Conservation (phyloP, 2,113 vertebrate species). For the Alethe diademata region DNA sequence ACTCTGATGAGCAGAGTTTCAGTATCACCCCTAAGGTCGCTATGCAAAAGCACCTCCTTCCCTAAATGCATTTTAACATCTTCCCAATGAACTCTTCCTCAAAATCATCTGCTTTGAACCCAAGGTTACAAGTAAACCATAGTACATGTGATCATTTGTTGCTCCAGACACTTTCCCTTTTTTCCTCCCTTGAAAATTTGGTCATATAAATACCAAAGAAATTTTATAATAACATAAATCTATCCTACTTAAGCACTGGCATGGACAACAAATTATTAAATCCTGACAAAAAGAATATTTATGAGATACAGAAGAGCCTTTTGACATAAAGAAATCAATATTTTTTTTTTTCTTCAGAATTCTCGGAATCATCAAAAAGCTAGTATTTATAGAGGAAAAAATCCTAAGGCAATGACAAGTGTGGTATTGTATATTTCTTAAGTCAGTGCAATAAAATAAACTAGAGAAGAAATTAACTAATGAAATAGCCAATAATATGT, state of each 20-base stretch:
- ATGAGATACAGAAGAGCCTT: constrained; percentile 44
- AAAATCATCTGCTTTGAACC: background rate
- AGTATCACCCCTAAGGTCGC: background rate
- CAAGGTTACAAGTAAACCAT: background rate
- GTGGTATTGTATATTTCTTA: background rate
- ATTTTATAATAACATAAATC: constrained; percentile 66
- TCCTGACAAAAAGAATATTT: constrained; percentile 65
- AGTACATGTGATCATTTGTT: constrained; percentile 1
- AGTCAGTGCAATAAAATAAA: constrained; percentile 38
- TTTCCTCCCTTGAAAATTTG: constrained; percentile 31
- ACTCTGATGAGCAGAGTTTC: background rate
- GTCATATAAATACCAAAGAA: constrained; percentile 41
- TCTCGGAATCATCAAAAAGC: constrained; percentile 43
- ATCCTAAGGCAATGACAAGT: constrained; percentile 7
- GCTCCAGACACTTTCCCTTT: constrained; percentile 8
- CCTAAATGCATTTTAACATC: background rate
- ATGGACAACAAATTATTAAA: constrained; percentile 51
- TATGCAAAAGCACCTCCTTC: background rate
- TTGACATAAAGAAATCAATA: constrained; percentile 39
- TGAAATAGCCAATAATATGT: background rate
- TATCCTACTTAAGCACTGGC: constrained; percentile 49
- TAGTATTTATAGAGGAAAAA: constrained; percentile 10
- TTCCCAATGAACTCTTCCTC: background rate
- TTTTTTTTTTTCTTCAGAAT: constrained; percentile 22
- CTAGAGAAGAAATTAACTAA: constrained; percentile 45